Conservation (phyloP, 2,113 vertebrate genomes). For the Dipodomys stephensi region DNA sequence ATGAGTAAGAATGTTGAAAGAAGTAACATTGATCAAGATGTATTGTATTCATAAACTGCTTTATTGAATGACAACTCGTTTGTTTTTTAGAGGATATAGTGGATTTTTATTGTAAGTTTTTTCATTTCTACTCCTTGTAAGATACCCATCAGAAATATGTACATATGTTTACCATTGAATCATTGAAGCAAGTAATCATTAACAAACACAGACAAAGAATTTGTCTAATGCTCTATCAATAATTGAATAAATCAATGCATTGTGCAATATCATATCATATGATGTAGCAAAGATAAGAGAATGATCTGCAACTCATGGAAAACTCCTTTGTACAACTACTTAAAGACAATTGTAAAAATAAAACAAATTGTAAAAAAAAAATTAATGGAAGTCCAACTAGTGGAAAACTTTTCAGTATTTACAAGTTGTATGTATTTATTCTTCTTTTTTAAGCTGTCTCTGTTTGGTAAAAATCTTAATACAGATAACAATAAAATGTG, state of each 20-base stretch:
- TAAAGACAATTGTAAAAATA: too few relatives aligned
- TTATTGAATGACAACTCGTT: too few relatives aligned
- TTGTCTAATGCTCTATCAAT: neutral
- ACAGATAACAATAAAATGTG: neutral
- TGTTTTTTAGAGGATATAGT: too few relatives aligned
- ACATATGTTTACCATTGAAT: neutral
- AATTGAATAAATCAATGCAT: neutral
- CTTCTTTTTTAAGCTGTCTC: slow-evolving; percentile 11
- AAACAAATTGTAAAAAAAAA: too few relatives aligned
- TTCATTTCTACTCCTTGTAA: neutral
- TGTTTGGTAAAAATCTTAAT: slow-evolving; percentile 50
- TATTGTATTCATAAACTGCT: too few relatives aligned
- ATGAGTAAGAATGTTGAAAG: too few relatives aligned
- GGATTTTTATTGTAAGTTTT: too few relatives aligned
- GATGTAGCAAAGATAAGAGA: neutral
- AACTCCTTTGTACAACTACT: too few relatives aligned
- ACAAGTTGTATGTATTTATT: neutral
- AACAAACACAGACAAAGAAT: neutral
- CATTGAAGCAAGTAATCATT: neutral
- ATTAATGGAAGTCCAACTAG: neutral
- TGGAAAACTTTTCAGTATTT: slow-evolving; percentile 49
- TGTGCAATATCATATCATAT: neutral
- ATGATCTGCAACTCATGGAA: neutral
- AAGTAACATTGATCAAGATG: too few relatives aligned
- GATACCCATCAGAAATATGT: neutral